Evolutionary conservation across 1,140 invertebrate species (phyloP).

Genomic region (Pseudachorutes palmiensis): DNA sequence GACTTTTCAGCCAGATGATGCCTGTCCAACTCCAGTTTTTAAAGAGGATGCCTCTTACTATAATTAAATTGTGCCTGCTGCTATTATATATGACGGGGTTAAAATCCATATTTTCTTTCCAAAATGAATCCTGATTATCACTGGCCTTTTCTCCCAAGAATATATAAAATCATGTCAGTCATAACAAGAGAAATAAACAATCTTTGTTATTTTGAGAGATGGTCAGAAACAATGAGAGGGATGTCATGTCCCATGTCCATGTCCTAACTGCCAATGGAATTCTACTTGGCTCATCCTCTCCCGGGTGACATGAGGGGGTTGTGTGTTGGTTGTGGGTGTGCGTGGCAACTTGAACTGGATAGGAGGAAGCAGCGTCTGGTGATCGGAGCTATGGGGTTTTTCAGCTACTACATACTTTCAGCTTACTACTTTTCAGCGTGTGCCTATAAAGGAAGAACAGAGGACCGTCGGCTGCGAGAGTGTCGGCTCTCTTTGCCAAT

Average conservation of each 20-base stretch:
- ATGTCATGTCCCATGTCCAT: background rate
- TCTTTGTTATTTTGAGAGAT: constrained; percentile 1
- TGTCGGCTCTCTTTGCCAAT: too few species aligned
- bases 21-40: too few species aligned
- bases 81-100: background rate
- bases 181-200: background rate
- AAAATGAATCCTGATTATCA: background rate
- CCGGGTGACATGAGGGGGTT: background rate
- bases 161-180: background rate
- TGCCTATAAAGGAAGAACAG: too few species aligned
- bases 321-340: background rate
- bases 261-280: background rate
- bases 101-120: background rate
- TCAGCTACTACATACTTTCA: too few species aligned
- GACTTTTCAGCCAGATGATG: background rate
- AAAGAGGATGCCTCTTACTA: too few species aligned
- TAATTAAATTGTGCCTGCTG: background rate
- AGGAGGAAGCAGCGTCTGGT: background rate
- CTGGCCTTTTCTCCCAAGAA: background rate
- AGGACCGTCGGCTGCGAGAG: too few species aligned
- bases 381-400: background rate
- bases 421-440: too few species aligned
- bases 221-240: background rate
- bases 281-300: background rate
- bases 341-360: background rate